Percentiles rank a stretch among this genome's conserved stretches.
Conservation (phyloP, 2,888 invertebrate species). For the Cheilosia pagana region DNA sequence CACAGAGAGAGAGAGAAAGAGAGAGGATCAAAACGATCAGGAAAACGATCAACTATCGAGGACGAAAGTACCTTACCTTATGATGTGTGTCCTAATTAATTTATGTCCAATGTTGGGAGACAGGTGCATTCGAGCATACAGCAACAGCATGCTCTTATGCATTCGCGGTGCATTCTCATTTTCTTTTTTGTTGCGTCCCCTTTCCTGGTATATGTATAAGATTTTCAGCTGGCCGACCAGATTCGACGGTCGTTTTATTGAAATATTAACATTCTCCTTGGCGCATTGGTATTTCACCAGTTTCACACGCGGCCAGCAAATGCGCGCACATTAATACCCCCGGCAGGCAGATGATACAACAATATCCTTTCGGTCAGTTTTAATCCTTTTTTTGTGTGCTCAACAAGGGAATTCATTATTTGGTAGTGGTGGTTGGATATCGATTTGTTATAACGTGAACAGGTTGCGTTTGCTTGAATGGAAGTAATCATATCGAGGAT, state of each 20-base stretch:
- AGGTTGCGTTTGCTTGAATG: conserved; percentile 48
- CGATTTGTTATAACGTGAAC: conserved; percentile 66
- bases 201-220: background rate
- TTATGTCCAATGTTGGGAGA: conserved; percentile 71
- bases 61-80: conserved; percentile 71
- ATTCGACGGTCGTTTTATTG: conserved; percentile 57
- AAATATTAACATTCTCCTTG: conserved; percentile 72
- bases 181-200: background rate
- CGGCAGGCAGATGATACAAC: conserved; percentile 64
- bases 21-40: conserved; percentile 23
- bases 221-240: conserved; percentile 56
- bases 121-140: conserved; percentile 67
- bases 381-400: conserved; percentile 64
- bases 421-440: conserved; percentile 48
- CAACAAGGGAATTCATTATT: conserved; percentile 33
- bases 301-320: conserved; percentile 66
- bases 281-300: conserved; percentile 73
- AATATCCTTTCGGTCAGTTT: conserved; percentile 67
- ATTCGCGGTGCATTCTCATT: conserved; percentile 68
- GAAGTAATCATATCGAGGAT: conserved; percentile 28
- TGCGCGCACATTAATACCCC: conserved; percentile 53
- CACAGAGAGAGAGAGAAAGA: too few species aligned
- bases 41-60: conserved; percentile 47
- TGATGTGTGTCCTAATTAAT: conserved; percentile 75
- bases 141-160: conserved; percentile 66